Conservation (phyloP, 2,113 vertebrate species). For the Hydropotes inermis region DNA sequence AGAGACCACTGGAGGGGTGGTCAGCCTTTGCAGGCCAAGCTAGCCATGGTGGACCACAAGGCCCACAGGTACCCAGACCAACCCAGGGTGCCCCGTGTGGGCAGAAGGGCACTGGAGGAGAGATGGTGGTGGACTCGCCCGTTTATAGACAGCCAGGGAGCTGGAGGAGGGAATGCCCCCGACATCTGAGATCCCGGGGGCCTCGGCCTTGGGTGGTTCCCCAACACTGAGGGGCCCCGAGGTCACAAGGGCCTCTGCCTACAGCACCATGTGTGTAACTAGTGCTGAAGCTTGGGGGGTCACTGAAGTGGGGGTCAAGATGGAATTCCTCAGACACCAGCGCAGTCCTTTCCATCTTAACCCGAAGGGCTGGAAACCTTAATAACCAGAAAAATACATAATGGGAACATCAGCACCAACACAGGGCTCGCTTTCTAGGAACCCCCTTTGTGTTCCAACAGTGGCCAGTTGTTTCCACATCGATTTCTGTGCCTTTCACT, state of each 20-base stretch:
- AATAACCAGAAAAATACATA: too few relatives aligned
- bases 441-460: too few relatives aligned
- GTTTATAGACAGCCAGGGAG: background rate
- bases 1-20: background rate
- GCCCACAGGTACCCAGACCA: background rate
- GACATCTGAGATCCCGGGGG: background rate
- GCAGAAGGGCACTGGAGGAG: background rate
- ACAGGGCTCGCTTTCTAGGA: too few relatives aligned
- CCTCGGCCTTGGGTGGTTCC: background rate
- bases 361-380: too few relatives aligned
- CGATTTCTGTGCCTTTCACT: too few relatives aligned
- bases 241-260: background rate
- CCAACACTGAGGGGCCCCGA: background rate
- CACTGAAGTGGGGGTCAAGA: background rate
- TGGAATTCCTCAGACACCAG: too few relatives aligned
- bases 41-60: background rate
- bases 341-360: too few relatives aligned
- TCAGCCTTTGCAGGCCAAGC: background rate
- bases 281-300: background rate
- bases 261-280: background rate
- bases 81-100: background rate
- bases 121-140: rapidly evolving
- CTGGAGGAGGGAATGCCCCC: background rate
- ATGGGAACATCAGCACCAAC: too few relatives aligned
- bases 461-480: too few relatives aligned